Evolutionary conservation across 2,113 vertebrate species (phyloP).

Genomic region (Nyctibius bracteatus): DNA sequence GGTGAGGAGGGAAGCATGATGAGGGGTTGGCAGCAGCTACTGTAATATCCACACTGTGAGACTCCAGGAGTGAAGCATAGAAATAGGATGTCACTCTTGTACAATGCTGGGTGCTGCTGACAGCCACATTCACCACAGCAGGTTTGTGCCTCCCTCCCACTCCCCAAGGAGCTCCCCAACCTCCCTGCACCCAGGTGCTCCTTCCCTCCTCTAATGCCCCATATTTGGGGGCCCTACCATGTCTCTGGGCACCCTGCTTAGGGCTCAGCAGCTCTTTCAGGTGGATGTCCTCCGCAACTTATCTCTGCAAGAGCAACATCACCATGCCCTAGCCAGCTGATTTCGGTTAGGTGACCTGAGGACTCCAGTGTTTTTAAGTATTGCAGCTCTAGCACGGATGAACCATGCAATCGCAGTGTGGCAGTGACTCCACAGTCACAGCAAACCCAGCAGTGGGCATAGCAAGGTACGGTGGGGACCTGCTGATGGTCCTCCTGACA

Average conservation of each 20-base stretch:
- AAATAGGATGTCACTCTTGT: background rate
- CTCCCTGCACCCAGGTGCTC: background rate
- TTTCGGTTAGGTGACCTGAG: background rate
- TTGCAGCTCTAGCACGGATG: fast-evolving
- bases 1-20: background rate
- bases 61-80: background rate
- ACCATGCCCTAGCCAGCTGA: too few species aligned
- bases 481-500: background rate
- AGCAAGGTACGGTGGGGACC: background rate
- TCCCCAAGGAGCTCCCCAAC: background rate
- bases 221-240: fast-evolving
- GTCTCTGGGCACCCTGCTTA: background rate
- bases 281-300: fast-evolving
- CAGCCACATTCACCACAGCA: fast-evolving
- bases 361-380: background rate
- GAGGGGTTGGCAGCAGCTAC: background rate
- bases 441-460: background rate
- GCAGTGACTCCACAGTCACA: background rate
- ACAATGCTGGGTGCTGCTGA: background rate
- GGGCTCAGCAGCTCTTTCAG: background rate
- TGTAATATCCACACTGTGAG: background rate
- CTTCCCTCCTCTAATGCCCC: fast-evolving
- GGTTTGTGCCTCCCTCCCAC: background rate
- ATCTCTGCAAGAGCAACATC: background rate
- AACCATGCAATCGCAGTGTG: fast-evolving